Conservation (phyloP, 2,113 vertebrate genomes). For the Camarhynchus parvulus region DNA sequence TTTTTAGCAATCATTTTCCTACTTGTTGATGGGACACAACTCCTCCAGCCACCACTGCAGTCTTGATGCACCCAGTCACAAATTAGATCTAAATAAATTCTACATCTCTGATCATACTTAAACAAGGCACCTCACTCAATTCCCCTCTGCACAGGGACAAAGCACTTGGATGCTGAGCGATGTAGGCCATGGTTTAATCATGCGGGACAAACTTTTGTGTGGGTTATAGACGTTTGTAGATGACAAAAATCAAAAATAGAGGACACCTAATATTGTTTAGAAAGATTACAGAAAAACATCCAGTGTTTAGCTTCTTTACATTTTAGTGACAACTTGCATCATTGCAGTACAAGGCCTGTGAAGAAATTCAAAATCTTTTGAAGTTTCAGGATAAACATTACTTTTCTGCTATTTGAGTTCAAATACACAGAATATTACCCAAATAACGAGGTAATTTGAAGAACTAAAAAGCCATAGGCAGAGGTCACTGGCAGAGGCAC, state of each 20-base stretch:
- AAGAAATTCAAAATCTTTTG: neutral
- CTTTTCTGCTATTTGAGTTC: neutral
- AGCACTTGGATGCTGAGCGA: neutral
- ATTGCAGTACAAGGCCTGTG: neutral
- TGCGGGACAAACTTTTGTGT: neutral
- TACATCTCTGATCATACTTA: neutral
- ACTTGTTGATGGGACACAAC: neutral
- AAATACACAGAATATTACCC: neutral
- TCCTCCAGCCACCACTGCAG: neutral
- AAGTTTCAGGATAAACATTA: neutral
- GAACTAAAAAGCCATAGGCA: neutral
- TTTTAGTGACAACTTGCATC: neutral
- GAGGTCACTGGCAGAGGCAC: neutral
- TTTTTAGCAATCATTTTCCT: neutral
- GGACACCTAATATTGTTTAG: neutral
- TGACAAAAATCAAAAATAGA: neutral
- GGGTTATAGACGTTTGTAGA: neutral
- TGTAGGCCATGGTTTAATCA: fast-evolving
- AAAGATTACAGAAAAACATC: neutral
- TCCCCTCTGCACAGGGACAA: neutral
- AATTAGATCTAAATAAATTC: neutral
- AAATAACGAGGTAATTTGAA: neutral
- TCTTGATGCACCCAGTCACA: neutral
- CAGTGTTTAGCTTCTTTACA: neutral
- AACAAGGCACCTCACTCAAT: fast-evolving